phyloP scores from a whole-genome alignment of 2,113 vertebrate genomes.

The Elephantulus edwardii region DNA sequence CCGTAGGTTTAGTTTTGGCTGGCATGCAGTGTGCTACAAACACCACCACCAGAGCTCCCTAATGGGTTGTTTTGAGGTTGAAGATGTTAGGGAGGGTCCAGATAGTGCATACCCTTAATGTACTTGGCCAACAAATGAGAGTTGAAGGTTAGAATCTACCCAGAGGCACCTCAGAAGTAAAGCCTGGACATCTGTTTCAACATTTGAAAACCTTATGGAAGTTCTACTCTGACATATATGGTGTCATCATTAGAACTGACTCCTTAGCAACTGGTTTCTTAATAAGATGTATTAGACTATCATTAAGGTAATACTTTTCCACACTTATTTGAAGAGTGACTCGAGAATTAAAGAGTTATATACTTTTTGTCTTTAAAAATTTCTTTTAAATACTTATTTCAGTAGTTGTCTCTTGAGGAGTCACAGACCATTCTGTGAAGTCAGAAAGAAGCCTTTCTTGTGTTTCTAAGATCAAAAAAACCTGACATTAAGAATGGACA shows the following conservation, averaged over 20 bases:
- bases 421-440: neutral
- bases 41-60: no score
- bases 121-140: no score
- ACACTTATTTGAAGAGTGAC: neutral
- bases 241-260: neutral
- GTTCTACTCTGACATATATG: neutral
- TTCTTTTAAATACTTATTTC: slow-evolving; percentile 2
- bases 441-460: neutral
- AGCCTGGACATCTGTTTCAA: neutral
- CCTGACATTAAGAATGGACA: neutral
- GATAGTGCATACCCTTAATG: no score
- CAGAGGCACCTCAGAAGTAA: neutral
- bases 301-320: neutral
- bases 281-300: neutral
- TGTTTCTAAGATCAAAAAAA: neutral
- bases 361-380: neutral
- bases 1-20: no score
- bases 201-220: neutral
- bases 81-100: no score
- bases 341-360: neutral
- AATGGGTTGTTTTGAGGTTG: no score
- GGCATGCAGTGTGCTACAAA: no score
- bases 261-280: neutral
- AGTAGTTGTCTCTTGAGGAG: slow-evolving; percentile 30
- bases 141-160: neutral